Evolutionary conservation across 2,113 vertebrate species (phyloP).

Genomic region (Coptodon rendalli): DNA sequence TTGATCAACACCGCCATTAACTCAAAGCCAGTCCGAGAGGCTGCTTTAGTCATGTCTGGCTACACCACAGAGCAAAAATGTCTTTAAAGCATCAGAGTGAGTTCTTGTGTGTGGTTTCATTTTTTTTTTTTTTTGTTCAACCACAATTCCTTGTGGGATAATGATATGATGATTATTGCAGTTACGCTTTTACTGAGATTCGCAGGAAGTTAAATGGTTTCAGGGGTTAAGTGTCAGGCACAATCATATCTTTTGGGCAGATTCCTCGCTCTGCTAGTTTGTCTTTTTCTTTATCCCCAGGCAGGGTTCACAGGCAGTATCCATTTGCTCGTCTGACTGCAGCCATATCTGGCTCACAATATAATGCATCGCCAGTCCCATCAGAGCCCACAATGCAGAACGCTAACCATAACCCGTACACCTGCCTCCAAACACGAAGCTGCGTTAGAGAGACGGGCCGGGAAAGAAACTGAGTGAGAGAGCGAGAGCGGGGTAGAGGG

Average conservation of each 20-base stretch:
- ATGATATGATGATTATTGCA: not conserved
- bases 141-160: not conserved
- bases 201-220: not conserved
- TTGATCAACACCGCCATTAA: not conserved
- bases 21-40: not conserved
- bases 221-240: not conserved
- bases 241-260: not conserved
- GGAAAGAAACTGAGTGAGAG: not conserved
- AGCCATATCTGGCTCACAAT: conserved; percentile 46
- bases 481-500: not conserved
- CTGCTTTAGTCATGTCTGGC: not conserved
- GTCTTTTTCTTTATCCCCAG: conserved; percentile 17
- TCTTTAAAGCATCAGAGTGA: not conserved
- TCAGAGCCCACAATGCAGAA: conserved; percentile 61
- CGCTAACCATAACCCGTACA: conserved; percentile 44
- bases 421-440: conserved; percentile 43
- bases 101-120: not conserved
- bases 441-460: not conserved
- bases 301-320: conserved; percentile 6
- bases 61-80: not conserved
- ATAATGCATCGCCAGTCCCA: conserved; percentile 61
- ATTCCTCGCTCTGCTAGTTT: not conserved
- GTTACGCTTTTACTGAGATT: not conserved
- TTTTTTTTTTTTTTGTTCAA: not conserved
- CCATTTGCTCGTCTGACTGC: conserved; percentile 34